A percentile compares a stretch with the other conserved stretches of the same genome.
Conservation (phyloP, 2,113 vertebrate genomes). For the Lampris megalopsis region DNA sequence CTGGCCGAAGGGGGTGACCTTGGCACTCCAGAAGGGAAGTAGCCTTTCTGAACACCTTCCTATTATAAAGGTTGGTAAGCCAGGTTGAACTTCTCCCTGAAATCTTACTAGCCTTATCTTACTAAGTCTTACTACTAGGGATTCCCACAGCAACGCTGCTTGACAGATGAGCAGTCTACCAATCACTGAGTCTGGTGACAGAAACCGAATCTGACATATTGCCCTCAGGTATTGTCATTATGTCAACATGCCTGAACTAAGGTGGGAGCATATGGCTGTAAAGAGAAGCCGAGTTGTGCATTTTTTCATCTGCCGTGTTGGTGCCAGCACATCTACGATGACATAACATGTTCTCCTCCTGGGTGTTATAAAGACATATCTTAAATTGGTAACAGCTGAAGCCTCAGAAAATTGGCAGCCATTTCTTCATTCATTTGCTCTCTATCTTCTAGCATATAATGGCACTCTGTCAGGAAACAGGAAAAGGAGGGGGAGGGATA, state of each 20-base stretch:
- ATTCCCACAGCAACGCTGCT: neutral
- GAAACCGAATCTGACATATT: constrained; percentile 13
- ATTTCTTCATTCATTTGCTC: constrained; percentile 11
- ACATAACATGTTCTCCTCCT: neutral
- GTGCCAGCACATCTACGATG: neutral
- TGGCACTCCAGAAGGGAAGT: no score
- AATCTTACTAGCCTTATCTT: no score
- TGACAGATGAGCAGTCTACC: constrained; percentile 9
- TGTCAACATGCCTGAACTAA: neutral
- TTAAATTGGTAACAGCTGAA: constrained; percentile 39
- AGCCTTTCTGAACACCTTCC: no score
- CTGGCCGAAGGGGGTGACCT: no score
- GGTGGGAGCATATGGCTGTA: neutral
- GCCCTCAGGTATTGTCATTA: constrained; percentile 18
- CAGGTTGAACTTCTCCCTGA: no score
- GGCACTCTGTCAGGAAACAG: constrained; percentile 43
- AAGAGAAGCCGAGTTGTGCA: neutral
- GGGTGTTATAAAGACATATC: neutral
- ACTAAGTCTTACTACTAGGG: no score
- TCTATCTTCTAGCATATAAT: constrained; percentile 9
- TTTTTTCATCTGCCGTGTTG: neutral
- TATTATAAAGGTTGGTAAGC: no score
- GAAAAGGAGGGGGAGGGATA: constrained; percentile 14
- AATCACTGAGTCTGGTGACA: neutral
- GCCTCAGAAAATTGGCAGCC: neutral